Base-by-base conservation (phyloP, 1,140 invertebrate genomes). In the Drosophila simulans region DNA sequence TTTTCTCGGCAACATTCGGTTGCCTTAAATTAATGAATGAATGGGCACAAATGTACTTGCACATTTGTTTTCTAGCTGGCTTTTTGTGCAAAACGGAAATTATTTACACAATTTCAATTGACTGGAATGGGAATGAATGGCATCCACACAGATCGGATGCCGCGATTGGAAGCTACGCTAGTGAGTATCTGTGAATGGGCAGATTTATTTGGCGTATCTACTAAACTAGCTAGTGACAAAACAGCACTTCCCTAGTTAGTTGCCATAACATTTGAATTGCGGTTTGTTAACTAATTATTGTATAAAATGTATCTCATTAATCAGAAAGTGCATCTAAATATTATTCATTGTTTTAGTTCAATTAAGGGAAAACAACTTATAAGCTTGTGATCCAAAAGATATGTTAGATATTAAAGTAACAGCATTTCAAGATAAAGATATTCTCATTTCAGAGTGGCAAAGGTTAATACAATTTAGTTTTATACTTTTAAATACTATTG, bases 61-160 rank as follows among this genome's bases (percentile, higher is more conserved):
- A 52, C 39, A 48, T 31, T 52, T 46, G 37, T 73, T 49, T 39
- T 15, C 20, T 35, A 45, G 51, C 52, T 59, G n/a, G 11, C 37
- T 45, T 68, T 55, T 60, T 55, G 45, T 51, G 55, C 70, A 88
- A 86, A 86, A 88, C 83, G 83, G 82, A 88, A 86, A 88, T 79
- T 86, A 86, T 83, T 82, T 86, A 71, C 82, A 86, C 74, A 88
- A 85, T 76, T 86, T 82, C 71, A 82, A 86, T 82, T 71, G 77
- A 70, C 83, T 66, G 42, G 60, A 68, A 68, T 76, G 54, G 73
- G 22, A 76, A 68, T 76, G 72, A 76, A 57, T 66, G 39, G 68
- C 54, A 58, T 72, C 65, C 57, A 55, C 64, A 45, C 31, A 59
- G 40, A 54, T 79, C 45, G 34, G 12, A 25, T 39, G 39, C 1